A percentile compares a stretch with the other conserved stretches of the same genome.
Conservation (phyloP, 1,140 invertebrate genomes). For the Plutomurus gul region DNA sequence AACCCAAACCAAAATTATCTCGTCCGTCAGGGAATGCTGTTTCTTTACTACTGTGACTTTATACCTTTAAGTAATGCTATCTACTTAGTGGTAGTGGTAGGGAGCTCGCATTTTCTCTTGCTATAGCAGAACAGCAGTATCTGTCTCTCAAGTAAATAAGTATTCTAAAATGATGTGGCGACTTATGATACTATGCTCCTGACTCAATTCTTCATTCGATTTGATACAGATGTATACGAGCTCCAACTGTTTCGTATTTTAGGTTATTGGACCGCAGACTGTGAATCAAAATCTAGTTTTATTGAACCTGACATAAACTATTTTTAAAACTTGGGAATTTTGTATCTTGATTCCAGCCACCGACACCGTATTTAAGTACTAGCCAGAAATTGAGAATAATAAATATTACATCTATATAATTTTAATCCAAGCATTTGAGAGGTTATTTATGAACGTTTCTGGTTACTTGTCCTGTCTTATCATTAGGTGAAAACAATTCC, state of each 20-base stretch:
- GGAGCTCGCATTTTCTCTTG: too few species aligned
- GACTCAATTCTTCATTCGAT: background rate
- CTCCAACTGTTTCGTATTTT: background rate
- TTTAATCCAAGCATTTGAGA: too few species aligned
- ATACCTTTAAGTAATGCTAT: background rate
- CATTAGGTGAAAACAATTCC: too few species aligned
- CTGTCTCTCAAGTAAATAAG: too few species aligned
- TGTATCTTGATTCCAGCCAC: too few species aligned
- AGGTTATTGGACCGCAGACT: slow-evolving; percentile 8
- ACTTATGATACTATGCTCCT: background rate
- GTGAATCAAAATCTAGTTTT: background rate
- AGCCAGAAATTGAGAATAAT: too few species aligned
- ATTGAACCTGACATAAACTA: background rate
- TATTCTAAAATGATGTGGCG: background rate
- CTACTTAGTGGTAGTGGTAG: too few species aligned
- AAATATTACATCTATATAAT: too few species aligned
- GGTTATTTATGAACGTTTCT: too few species aligned
- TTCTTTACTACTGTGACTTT: background rate
- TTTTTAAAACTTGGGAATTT: background rate
- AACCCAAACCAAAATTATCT: background rate
- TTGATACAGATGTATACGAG: background rate
- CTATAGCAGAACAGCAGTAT: too few species aligned
- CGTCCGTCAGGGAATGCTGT: background rate
- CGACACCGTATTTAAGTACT: too few species aligned
- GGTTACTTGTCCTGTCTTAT: too few species aligned